Evolutionary conservation across 2,888 invertebrate genomes (phyloP).

Genomic region (Sarcophaga subvicina): DNA sequence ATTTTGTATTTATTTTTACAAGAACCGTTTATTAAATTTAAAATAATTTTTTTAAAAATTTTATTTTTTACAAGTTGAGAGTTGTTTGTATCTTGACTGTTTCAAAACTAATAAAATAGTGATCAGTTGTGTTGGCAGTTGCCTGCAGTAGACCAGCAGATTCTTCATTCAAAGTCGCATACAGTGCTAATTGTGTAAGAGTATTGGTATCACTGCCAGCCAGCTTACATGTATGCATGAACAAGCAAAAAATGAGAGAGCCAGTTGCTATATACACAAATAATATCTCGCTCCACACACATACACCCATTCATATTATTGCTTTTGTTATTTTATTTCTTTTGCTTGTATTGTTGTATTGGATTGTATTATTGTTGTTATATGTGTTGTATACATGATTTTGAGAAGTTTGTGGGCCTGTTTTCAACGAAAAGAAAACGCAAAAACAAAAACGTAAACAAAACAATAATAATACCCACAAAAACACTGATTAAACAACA

Average conservation of each 20-base stretch:
- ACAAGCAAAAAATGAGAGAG: not conserved
- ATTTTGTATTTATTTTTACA: slow-evolving; percentile 4
- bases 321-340: no score
- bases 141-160: slow-evolving; percentile 59
- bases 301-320: no score
- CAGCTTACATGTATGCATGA: not conserved
- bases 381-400: no score
- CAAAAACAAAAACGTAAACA: not conserved
- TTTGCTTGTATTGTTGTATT: no score
- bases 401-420: slow-evolving; percentile 52
- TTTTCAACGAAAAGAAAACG: slow-evolving; percentile 33
- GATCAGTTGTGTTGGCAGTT: slow-evolving; percentile 64
- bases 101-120: slow-evolving; percentile 67
- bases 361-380: no score
- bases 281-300: no score
- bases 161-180: not conserved
- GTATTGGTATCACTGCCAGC: no score
- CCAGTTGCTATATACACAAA: not conserved
- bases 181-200: not conserved
- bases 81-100: slow-evolving; percentile 61
- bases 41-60: not conserved
- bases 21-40: not conserved
- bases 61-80: slow-evolving; percentile 35
- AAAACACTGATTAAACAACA: not conserved
- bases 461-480: slow-evolving; percentile 22